A percentile compares a stretch with the other conserved stretches of the same genome.
These are phyloP conservation scores for Lottia gigantea DNA, from an alignment of 2,888 invertebrate species.

Conservation along the genomic window DNA sequence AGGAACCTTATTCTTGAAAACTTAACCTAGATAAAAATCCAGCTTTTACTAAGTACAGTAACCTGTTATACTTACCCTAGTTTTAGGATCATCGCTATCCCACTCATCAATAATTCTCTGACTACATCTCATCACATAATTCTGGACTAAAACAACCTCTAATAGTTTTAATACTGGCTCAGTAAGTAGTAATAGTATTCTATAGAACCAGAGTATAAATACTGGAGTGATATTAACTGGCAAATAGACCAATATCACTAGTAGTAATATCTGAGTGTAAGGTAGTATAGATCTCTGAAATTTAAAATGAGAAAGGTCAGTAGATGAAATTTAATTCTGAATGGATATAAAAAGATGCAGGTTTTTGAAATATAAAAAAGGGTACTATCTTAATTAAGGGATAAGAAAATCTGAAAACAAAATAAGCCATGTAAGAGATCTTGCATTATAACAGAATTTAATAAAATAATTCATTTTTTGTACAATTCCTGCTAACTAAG, in stretches of 20 bases:
- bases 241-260: constrained; percentile 39
- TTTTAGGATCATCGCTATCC: constrained; percentile 39
- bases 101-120: constrained; percentile 46
- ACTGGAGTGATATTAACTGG: constrained; percentile 53
- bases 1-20: too few relatives aligned
- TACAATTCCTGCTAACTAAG: too few relatives aligned
- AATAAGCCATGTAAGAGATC: too few relatives aligned
- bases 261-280: constrained; percentile 41
- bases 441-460: too few relatives aligned
- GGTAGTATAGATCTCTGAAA: constrained; percentile 48
- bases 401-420: too few relatives aligned
- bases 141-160: constrained; percentile 50
- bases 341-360: too few relatives aligned
- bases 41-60: too few relatives aligned
- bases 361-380: too few relatives aligned
- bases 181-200: constrained; percentile 46
- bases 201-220: constrained; percentile 53
- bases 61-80: neutral
- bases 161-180: constrained; percentile 50
- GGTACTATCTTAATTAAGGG: too few relatives aligned
- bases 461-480: too few relatives aligned
- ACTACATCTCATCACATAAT: constrained; percentile 55
- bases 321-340: too few relatives aligned
- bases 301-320: neutral
- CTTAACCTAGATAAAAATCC: too few relatives aligned